phyloP scores from a whole-genome alignment of 1,140 invertebrate species.

The Drosophila baimaii region DNA sequence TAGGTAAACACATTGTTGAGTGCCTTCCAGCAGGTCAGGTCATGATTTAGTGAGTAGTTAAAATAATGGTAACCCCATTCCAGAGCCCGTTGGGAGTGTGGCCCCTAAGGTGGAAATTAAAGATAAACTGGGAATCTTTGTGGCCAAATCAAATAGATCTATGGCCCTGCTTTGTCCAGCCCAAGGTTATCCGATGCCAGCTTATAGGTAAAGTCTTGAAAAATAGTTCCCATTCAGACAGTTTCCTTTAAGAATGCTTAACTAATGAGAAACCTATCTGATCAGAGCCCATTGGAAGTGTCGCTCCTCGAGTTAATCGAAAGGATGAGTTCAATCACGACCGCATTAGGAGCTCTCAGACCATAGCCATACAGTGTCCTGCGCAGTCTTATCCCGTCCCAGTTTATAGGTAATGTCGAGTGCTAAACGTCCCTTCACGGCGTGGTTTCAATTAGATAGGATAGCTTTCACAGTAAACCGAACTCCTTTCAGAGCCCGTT shows the following conservation, averaged over 20 bases:
- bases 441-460: not conserved
- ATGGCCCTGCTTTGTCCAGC: conserved; percentile 88
- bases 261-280: conserved; percentile 20
- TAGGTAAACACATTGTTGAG: conserved; percentile 85
- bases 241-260: not conserved
- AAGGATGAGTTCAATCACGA: conserved; percentile 90
- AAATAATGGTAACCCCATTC: conserved; percentile 8
- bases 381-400: conserved; percentile 88
- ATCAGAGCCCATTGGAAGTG: conserved; percentile 91
- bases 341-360: conserved; percentile 71
- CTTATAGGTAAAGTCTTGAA: conserved; percentile 85
- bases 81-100: conserved; percentile 85
- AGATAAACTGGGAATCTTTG: conserved; percentile 84
- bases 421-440: conserved; percentile 2
- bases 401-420: conserved; percentile 86
- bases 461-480: no score
- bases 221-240: conserved; percentile 19
- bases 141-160: conserved; percentile 70
- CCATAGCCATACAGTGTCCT: conserved; percentile 87
- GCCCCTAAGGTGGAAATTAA: conserved; percentile 87
- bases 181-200: conserved; percentile 89
- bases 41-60: conserved; percentile 48
- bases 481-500: conserved; percentile 71
- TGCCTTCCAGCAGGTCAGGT: not conserved
- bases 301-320: conserved; percentile 90